Base-by-base conservation (phyloP, 2,113 vertebrate species). In the Penelope pileata region DNA sequence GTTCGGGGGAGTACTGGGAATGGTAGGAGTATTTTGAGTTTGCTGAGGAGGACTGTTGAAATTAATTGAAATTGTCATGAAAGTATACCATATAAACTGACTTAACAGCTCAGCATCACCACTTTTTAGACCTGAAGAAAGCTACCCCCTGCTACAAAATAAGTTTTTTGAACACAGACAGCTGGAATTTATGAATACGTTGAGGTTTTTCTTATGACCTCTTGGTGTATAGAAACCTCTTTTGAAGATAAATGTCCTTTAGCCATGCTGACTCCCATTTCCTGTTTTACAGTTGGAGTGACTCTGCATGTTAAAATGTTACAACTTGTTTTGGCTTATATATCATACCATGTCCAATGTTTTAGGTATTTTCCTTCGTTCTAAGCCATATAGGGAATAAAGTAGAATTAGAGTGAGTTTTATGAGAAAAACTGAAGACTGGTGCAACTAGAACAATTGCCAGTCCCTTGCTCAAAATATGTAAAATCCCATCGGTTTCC, bases 391-490 rank as follows among this genome's bases (percentile, higher is more conserved):
- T 69, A 80, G 85, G 54, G 45, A 50, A 80, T 78, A 87, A 43
- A 51, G 27, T 94, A 93, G 58, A 82, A 36, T 27, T 76, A 47
- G 34, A 59, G 54, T 66, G 21, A 86, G 23, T 90, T 93, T 96
- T 93, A 91, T 40, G 38, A 66, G 87, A 77, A 85, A 90, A 70
- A 30, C 38, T 93, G 90, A 38, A 85, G 70, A 83, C 62, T 83
- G 58, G 54, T 88, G 42, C 70, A 90, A 88, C 70, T 59, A 66
- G 87, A 91, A 89, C 60, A 42, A 59, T 69, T 87, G 45, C 82
- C 45, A 83, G 63, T 85, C 53, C 63, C 77, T 79, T 88, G 67
- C 42, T 93, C 42, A 80, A 66, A 94, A 83, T 83, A 7, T 74
- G 26, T 56, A 45, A 58, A 67, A 56, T 80, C 67, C 10, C 0